Percentiles rank a stretch among this genome's conserved stretches.
Conservation (phyloP, 1,140 invertebrate species). For the Lepeophtheirus salmonis region DNA sequence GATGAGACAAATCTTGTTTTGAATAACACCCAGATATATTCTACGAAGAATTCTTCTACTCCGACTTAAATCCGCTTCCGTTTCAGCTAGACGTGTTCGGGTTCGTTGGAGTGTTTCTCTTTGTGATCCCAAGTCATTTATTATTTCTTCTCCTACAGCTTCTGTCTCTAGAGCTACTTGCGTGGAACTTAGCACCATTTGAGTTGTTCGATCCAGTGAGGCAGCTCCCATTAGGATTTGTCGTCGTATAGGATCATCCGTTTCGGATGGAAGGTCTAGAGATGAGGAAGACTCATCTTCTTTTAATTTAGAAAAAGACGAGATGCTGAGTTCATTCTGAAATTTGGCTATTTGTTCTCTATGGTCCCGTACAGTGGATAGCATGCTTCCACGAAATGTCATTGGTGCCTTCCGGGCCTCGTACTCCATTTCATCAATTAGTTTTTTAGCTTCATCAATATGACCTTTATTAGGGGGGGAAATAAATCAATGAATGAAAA, state of each 20-base stretch:
- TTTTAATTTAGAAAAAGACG: not conserved
- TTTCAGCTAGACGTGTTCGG: slow-evolving; percentile 38
- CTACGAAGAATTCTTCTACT: slow-evolving; percentile 37
- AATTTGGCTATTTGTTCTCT: not conserved
- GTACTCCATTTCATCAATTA: slow-evolving; percentile 7
- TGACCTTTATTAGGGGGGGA: no score
- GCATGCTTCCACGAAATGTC: not conserved
- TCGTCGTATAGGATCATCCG: not conserved
- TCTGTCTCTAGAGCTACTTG: slow-evolving; percentile 48
- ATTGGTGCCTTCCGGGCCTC: slow-evolving; percentile 3
- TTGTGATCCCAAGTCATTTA: slow-evolving; percentile 42
- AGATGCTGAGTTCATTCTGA: not conserved
- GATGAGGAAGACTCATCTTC: not conserved
- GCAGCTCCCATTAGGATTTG: not conserved
- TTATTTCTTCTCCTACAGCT: slow-evolving; percentile 49
- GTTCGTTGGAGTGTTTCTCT: slow-evolving; percentile 41
- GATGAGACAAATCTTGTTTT: slow-evolving; percentile 45
- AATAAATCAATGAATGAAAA: no score
- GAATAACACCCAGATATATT: slow-evolving; percentile 41
- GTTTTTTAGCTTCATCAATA: not conserved
- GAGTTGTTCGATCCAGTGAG: not conserved
- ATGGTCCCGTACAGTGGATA: slow-evolving; percentile 3
- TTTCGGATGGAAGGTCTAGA: not conserved
- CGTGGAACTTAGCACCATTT: not conserved
- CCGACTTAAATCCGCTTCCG: slow-evolving; percentile 38